These are phyloP conservation scores for Balearica regulorum DNA, from an alignment of 2,797 vertebrate genomes.

Conservation along the genomic window DNA sequence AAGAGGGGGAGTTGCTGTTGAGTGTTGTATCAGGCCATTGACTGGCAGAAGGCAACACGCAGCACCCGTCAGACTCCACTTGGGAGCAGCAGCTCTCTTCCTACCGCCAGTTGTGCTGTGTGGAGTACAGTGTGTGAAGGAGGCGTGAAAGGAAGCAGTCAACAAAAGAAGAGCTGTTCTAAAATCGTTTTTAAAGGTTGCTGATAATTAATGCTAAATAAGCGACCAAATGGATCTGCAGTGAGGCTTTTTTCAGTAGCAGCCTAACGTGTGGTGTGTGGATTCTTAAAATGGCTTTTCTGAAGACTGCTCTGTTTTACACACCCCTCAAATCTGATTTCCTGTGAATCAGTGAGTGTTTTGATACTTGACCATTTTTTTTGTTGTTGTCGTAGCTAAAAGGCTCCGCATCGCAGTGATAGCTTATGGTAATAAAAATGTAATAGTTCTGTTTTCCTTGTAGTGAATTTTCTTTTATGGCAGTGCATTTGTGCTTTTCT, in stretches of 20 bases:
- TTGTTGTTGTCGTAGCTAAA: background rate
- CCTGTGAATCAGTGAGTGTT: background rate
- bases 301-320: background rate
- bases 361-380: background rate
- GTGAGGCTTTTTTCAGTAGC: background rate
- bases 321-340: background rate
- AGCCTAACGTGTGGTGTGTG: background rate
- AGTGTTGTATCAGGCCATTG: background rate
- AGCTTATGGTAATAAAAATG: background rate
- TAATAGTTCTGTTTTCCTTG: background rate
- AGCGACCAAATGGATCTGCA: background rate
- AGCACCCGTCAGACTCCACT: background rate
- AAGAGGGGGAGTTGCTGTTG: background rate
- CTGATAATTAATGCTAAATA: background rate
- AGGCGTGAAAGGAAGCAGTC: background rate
- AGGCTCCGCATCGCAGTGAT: background rate
- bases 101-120: background rate
- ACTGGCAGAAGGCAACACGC: background rate
- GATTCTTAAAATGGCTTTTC: background rate
- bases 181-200: background rate
- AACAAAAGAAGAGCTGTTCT: background rate
- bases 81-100: conserved; percentile 55
- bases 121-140: background rate
- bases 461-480: background rate
- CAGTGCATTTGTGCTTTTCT: background rate